Conservation (phyloP, 2,113 vertebrate species). For the Rhinolophus sinicus region DNA sequence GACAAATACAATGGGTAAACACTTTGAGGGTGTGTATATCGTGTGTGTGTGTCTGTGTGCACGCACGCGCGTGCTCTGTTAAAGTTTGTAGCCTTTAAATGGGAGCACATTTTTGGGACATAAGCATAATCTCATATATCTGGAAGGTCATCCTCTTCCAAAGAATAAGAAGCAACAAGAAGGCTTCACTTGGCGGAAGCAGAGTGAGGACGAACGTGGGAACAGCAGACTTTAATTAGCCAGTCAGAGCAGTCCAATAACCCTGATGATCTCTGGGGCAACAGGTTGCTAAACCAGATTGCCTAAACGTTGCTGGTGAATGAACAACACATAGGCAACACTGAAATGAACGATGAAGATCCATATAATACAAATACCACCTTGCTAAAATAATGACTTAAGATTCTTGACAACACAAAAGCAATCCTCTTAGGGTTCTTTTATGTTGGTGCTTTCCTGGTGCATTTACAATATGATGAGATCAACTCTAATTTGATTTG, state of each 20-base stretch:
- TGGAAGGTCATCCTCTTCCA: not conserved
- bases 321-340: not conserved
- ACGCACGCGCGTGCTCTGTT: too few relatives aligned
- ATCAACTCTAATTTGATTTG: conserved; percentile 35
- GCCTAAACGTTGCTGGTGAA: not conserved
- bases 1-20: not conserved
- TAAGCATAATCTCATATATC: not conserved
- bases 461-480: not conserved
- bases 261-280: not conserved
- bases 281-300: not conserved
- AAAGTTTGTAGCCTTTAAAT: not conserved
- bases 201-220: not conserved
- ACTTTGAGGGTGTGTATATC: not conserved
- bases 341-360: not conserved
- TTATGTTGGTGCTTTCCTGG: not conserved
- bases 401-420: not conserved
- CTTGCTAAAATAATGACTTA: conserved; percentile 23
- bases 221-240: not conserved
- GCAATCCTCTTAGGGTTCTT: not conserved
- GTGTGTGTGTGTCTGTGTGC: not conserved
- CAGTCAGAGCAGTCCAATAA: not conserved
- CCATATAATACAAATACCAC: not conserved
- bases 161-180: not conserved
- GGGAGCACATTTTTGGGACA: not conserved
- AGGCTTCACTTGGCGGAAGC: not conserved